Evolutionary conservation across 2,113 vertebrate species (phyloP), one percentile per base, ranked within the genome.

Genomic region (Odontesthes bonariensis): DNA sequence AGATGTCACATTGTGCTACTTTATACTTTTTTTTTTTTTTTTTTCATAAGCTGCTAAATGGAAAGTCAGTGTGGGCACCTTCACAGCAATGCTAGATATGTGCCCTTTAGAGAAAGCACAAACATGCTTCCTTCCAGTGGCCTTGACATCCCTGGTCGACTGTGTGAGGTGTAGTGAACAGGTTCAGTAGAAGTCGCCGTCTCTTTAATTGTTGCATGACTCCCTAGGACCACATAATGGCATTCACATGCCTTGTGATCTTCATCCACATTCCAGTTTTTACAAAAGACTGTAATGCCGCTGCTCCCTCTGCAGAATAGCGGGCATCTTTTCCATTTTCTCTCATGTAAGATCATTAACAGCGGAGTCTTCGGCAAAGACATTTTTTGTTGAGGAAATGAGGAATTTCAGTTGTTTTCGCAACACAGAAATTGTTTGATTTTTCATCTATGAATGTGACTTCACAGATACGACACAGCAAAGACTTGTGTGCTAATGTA

Each of bases 121-220:
- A 40, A 55, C 9, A 23, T 8, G 19, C 46, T 54, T 58, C 27
- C 27, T 66, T 63, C 46, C 64, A 23, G 52, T 61, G 68, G 61
- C 74, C 74, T 73, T 79, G 27, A 80, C 31, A 32, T 71, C 40
- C 23, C 63, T 72, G 70, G 62, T 61, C 47, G 44, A 66, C 63
- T 62, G 55, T 7, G 16, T 62, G 33, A 56, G 9, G 27, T 42
- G 12, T 20, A 4, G 40, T 60, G 49, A 71, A 47, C 69, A 62
- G 74, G 51, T 71, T 54, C 20, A 58, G 75, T 69, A 33, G 80
- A 77, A 80, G 66, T 40, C 42, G 47, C 52, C 49, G 5, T 67
- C 58, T 60, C 56, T 74, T 69, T 53, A 81, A 81, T 72, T 80
- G 69, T 33, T 61, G 61, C 47, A 64, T 10, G 59, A 62, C 69